Conservation (phyloP, 1,140 invertebrate species). For the Brachionus koreanus region DNA sequence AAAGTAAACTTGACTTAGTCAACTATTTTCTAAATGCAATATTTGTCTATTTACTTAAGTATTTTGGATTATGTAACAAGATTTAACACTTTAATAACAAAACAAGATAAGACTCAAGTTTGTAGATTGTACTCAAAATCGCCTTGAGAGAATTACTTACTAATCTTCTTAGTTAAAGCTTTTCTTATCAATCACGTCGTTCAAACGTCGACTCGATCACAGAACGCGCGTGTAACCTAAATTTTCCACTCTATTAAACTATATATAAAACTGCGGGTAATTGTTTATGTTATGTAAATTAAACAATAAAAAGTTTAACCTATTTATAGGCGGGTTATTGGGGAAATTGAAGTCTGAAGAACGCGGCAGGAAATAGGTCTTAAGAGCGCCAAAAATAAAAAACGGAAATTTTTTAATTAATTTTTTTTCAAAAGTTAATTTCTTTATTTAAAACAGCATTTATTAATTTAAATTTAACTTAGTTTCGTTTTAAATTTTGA, state of each 20-base stretch:
- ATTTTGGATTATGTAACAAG: not conserved
- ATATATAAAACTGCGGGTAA: not conserved
- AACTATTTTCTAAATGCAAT: not conserved
- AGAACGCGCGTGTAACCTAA: not conserved
- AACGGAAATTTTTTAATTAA: not conserved
- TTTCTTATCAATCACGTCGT: not conserved
- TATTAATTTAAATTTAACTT: not conserved
- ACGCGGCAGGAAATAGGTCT: not conserved
- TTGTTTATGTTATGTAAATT: constrained; percentile 5
- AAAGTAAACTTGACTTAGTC: not conserved
- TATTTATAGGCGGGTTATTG: not conserved
- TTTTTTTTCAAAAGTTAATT: not conserved
- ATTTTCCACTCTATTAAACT: not conserved
- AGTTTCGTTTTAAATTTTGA: not conserved
- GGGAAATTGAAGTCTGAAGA: constrained; percentile 1
- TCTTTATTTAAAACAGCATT: not conserved
- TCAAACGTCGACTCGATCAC: not conserved
- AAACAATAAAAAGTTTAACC: not conserved
- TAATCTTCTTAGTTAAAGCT: not conserved
- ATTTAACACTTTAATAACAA: not conserved
- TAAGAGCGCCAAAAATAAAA: not conserved
- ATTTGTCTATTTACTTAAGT: not conserved
- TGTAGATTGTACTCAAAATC: not conserved
- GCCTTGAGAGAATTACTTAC: not conserved
- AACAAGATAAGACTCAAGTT: constrained; percentile 2